These are phyloP conservation scores for Plutella xylostella DNA, from an alignment of 2,888 invertebrate species.

Conservation along the genomic window DNA sequence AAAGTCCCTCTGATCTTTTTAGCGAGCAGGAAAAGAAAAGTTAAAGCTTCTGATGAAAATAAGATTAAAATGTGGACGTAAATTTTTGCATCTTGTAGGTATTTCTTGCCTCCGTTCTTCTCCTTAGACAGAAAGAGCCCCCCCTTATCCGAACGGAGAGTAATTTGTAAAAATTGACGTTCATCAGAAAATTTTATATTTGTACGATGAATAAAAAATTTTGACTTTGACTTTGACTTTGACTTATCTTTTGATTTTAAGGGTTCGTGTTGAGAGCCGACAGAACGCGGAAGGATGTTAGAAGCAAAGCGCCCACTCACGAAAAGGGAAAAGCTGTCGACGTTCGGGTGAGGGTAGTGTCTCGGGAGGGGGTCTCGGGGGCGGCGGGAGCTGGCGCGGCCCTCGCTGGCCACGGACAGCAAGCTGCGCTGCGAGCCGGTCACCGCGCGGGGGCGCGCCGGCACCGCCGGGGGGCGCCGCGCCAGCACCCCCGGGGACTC, in stretches of 20 bases:
- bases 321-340: conserved; percentile 64
- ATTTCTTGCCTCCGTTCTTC: too few relatives aligned
- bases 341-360: conserved; percentile 42
- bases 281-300: conserved; percentile 46
- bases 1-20: conserved; percentile 19
- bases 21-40: too few relatives aligned
- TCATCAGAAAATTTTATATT: too few relatives aligned
- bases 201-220: too few relatives aligned
- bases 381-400: conserved; percentile 56
- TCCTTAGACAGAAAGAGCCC: too few relatives aligned
- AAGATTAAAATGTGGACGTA: too few relatives aligned
- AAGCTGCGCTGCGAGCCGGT: conserved; percentile 61
- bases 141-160: too few relatives aligned
- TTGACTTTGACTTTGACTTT: too few relatives aligned
- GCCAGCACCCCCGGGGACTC: conserved; percentile 30
- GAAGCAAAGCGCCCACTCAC: conserved; percentile 68
- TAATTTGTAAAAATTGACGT: too few relatives aligned
- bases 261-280: conserved; percentile 21
- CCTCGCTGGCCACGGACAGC: conserved; percentile 62
- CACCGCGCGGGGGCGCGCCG: conserved; percentile 26
- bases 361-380: conserved; percentile 49
- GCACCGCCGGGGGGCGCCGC: conserved; percentile 39
- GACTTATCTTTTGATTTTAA: conserved; percentile 4
- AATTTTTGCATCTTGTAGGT: too few relatives aligned
- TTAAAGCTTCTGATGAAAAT: too few relatives aligned